Conservation (phyloP, 1,140 invertebrate genomes). For the Macrosteles quadrilineatus region DNA sequence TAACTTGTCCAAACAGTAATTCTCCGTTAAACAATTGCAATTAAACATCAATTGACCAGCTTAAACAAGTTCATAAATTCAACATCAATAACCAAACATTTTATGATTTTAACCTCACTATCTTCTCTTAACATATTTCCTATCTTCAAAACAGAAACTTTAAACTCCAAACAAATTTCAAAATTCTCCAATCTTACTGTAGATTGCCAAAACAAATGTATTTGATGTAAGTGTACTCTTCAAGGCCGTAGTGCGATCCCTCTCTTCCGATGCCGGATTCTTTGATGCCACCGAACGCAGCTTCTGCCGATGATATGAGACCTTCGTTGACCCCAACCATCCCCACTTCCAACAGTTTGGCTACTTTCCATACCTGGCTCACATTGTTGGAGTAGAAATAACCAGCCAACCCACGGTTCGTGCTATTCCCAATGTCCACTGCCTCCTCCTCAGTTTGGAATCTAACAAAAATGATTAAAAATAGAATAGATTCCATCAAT, state of each 20-base stretch:
- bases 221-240: conserved; percentile 96
- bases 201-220: conserved; percentile 80
- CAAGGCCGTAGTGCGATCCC: conserved; percentile 91
- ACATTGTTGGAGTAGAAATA: conserved; percentile 94
- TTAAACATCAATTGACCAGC: no score
- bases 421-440: conserved; percentile 75
- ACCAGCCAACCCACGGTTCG: conserved; percentile 73
- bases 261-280: conserved; percentile 96
- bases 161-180: no score
- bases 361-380: conserved; percentile 90
- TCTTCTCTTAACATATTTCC: no score
- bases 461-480: conserved; percentile 46
- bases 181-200: conserved; percentile 8
- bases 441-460: conserved; percentile 91
- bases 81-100: no score
- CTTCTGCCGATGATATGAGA: conserved; percentile 87
- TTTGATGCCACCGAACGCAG: conserved; percentile 95
- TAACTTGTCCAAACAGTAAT: no score
- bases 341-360: conserved; percentile 85
- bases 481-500: conserved; percentile 24
- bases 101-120: no score
- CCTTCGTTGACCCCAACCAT: conserved; percentile 98
- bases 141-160: no score
- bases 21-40: no score
- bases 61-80: no score